Base-by-base conservation (phyloP, 2,888 invertebrate species). In the Stenodera caucasica region DNA sequence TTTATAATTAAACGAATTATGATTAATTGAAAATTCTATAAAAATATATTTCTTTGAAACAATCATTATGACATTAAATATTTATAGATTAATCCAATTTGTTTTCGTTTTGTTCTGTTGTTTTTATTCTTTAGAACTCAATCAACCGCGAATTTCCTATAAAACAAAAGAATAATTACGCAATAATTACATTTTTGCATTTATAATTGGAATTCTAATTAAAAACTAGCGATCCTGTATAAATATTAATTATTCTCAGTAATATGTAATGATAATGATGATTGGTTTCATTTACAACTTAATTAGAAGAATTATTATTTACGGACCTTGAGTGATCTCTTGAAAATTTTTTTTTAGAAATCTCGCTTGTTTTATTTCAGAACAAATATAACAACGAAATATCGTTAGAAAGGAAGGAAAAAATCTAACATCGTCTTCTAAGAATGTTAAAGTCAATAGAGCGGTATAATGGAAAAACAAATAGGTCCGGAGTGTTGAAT, bases 381-480 rank as follows among this genome's bases (percentile, higher is more conserved):
- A 26, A 26, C 26, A 26, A 26, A 26, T 26, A 26, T 26, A 26
- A 5, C 26, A 26, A 26, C 26, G 5, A 26, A 26, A 26, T 26
- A 26, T 26, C 5, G 26, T 26, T 26, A 45, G 45, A 45, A 45
- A 45, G 23, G 45, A 21, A 23, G 21, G 23, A 45, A 45, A 23
- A 45, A 45, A 21, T 23, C 21, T n/a, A 45, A 23, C 23, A 21
- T 23, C 50, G 33, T 50, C 49, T 61, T 61, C 61, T 61, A 32
- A 26, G 66, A 67, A 70, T 65, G 61, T 65, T 58, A 69, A 66
- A 57, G 58, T 63, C 68, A 70, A 71, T 66, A 69, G 33, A 35
- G 57, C 60, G 64, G 67, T 67, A 70, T 70, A 69, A 70, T 70
- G 67, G 69, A 65, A 66, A 67, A 65, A 64, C 63, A 64, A 69